A percentile compares a stretch with the other conserved stretches of the same genome.
Evolutionary conservation across 2,888 invertebrate species (phyloP).

Genomic region (Steromphala cineraria): DNA sequence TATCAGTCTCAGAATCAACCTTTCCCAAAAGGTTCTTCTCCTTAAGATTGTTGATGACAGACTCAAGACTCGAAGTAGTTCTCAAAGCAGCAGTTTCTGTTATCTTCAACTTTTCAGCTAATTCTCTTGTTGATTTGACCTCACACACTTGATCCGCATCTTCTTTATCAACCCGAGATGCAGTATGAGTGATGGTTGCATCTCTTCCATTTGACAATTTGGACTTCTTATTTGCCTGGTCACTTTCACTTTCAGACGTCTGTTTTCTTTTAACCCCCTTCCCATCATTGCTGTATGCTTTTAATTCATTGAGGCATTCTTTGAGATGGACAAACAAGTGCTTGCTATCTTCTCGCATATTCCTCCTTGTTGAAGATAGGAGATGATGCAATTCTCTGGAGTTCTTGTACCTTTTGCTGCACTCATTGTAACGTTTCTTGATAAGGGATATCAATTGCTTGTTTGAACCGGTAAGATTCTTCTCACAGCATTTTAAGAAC

Average conservation of each 20-base stretch:
- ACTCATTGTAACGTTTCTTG: conserved; percentile 53
- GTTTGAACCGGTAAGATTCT: conserved; percentile 39
- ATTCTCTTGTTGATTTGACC: too few relatives aligned
- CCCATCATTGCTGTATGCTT: conserved; percentile 38
- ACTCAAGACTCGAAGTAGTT: background rate
- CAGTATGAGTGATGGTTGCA: too few relatives aligned
- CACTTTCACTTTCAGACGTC: background rate
- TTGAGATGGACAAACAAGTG: conserved; percentile 61
- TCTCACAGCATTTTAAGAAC: conserved; percentile 58
- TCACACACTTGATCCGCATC: too few relatives aligned
- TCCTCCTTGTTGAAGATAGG: conserved; percentile 38
- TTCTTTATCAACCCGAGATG: too few relatives aligned
- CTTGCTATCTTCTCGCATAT: conserved; percentile 47
- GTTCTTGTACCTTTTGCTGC: conserved; percentile 45
- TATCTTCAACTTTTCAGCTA: too few relatives aligned
- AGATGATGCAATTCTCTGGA: conserved; percentile 51
- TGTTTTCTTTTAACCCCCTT: background rate
- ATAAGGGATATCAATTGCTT: conserved; percentile 51
- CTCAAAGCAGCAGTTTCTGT: too few relatives aligned
- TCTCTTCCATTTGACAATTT: background rate
- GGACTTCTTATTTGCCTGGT: background rate
- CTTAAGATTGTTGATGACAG: background rate
- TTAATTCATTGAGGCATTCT: conserved; percentile 60
- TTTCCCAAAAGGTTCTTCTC: background rate
- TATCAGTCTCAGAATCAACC: background rate